Evolutionary conservation across 64 coral and sea anemone species (phyloP).

Genomic region (Dendronephthya gigantea): DNA sequence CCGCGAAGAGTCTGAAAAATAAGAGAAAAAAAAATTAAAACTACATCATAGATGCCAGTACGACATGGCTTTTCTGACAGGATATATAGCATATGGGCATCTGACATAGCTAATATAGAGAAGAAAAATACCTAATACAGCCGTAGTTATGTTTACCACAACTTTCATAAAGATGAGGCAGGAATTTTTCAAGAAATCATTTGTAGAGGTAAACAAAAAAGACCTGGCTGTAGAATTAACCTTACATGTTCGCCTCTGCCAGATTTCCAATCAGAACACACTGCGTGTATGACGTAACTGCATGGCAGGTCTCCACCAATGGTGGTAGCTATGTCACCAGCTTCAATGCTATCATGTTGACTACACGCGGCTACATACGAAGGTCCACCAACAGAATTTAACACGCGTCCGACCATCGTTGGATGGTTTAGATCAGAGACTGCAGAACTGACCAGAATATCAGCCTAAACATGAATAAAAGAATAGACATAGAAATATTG

Average conservation of each 20-base stretch:
- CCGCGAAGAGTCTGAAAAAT: neutral
- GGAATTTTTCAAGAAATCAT: too few relatives aligned
- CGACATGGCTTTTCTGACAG: too few relatives aligned
- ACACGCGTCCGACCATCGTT: neutral
- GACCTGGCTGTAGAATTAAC: too few relatives aligned
- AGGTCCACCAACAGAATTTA: slow-evolving; percentile 7
- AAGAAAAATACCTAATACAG: too few relatives aligned
- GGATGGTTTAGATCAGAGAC: neutral
- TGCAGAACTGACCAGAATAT: slow-evolving; percentile 21
- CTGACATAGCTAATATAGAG: too few relatives aligned
- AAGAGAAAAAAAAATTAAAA: too few relatives aligned
- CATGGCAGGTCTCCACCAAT: neutral
- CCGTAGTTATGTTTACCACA: too few relatives aligned
- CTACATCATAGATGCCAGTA: too few relatives aligned
- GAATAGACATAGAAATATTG: neutral
- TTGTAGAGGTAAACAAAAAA: too few relatives aligned
- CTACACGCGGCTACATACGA: slow-evolving; percentile 8
- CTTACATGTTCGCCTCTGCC: neutral
- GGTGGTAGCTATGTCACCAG: neutral
- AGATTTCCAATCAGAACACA: neutral
- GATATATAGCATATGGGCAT: too few relatives aligned
- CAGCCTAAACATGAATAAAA: neutral
- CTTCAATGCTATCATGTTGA: neutral
- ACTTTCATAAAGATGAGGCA: too few relatives aligned
- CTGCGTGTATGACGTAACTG: slow-evolving; percentile 13